Evolutionary conservation across 2,113 vertebrate species (phyloP).

Genomic region (Excalfactoria chinensis): DNA sequence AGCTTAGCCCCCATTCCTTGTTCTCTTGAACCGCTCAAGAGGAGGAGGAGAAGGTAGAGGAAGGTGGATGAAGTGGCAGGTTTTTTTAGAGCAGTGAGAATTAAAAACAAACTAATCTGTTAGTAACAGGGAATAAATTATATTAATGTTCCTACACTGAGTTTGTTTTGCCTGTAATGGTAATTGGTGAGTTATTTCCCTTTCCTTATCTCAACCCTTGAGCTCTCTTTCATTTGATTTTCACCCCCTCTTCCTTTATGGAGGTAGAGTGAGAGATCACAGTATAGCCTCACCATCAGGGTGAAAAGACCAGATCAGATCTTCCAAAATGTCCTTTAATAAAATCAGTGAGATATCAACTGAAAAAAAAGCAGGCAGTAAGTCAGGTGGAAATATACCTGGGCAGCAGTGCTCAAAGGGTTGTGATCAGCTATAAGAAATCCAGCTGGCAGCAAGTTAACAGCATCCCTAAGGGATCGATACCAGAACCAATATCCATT

Average conservation of each 20-base stretch:
- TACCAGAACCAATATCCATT: neutral
- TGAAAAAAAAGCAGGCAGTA: neutral
- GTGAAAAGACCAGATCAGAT: neutral
- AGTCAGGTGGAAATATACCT: neutral
- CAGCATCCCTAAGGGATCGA: neutral
- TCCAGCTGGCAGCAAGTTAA: neutral
- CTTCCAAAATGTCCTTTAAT: neutral
- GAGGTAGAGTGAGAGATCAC: neutral
- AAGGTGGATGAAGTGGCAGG: neutral
- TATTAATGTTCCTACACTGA: neutral
- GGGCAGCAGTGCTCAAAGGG: neutral
- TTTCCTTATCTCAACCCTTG: neutral
- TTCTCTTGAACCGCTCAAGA: neutral
- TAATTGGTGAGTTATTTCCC: neutral
- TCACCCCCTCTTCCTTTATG: neutral
- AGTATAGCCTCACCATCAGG: neutral
- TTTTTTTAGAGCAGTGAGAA: neutral
- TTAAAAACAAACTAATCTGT: neutral
- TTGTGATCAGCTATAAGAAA: neutral
- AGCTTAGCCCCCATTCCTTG: neutral
- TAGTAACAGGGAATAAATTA: neutral
- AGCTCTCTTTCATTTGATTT: neutral
- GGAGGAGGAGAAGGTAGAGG: neutral
- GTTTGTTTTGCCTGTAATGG: neutral
- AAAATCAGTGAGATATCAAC: neutral